Conservation (phyloP, 2,888 invertebrate species). For the Folsomia manolachei region DNA sequence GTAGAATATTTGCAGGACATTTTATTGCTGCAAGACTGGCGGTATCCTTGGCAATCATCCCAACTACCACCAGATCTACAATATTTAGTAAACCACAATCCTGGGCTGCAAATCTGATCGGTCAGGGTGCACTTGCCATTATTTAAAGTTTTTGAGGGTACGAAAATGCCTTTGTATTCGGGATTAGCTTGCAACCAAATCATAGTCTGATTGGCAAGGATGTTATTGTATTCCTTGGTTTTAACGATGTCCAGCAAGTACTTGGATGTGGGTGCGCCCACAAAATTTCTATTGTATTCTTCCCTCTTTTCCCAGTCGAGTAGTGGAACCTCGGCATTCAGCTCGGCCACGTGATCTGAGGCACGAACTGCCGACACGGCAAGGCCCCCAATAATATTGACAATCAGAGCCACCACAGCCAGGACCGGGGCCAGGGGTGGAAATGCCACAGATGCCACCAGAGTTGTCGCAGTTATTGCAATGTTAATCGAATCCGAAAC, state of each 20-base stretch:
- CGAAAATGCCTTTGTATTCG: constrained; percentile 13
- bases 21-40: not conserved
- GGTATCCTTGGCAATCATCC: not conserved
- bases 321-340: constrained; percentile 24
- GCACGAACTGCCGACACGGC: constrained; percentile 12
- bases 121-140: constrained; percentile 15
- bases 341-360: constrained; percentile 19
- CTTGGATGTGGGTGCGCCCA: constrained; percentile 13
- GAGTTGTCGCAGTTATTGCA: constrained; percentile 1
- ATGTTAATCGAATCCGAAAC: constrained; percentile 28
- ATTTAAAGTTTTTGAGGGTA: constrained; percentile 21
- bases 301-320: constrained; percentile 16
- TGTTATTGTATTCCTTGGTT: constrained; percentile 21
- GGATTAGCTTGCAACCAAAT: constrained; percentile 20
- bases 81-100: not conserved
- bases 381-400: not conserved
- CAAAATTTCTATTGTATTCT: not conserved
- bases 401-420: constrained; percentile 12
- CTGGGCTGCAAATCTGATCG: not conserved
- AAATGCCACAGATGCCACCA: constrained; percentile 18
- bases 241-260: constrained; percentile 25
- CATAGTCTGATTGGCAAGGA: constrained; percentile 8
- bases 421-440: constrained; percentile 29
- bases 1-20: not conserved
- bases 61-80: not conserved